Conservation (phyloP, 2,797 vertebrate genomes). For the Melanotaenia pygmaea region DNA sequence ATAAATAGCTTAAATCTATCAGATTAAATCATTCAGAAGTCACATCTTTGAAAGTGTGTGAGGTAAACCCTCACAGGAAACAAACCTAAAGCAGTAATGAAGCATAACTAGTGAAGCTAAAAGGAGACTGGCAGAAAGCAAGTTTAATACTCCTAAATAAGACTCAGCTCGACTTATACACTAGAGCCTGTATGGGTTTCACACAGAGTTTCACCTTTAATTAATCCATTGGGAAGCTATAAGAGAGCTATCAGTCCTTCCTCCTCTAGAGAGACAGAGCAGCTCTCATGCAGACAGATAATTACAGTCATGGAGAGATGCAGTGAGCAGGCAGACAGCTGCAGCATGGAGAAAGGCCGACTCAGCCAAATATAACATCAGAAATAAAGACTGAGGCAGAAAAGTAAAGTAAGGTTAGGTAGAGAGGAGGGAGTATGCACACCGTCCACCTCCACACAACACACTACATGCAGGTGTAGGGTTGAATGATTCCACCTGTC, state of each 20-base stretch:
- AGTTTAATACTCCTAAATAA: conserved; percentile 19
- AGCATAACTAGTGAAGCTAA: conserved; percentile 4
- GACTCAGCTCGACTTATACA: neutral
- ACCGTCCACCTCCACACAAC: conserved; percentile 14
- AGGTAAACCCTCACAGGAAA: neutral
- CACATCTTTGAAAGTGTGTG: too few relatives aligned
- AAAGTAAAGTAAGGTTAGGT: conserved; percentile 33
- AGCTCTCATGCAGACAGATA: conserved; percentile 47
- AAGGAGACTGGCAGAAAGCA: neutral
- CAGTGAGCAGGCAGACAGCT: conserved; percentile 24
- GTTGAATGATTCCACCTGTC: conserved; percentile 38
- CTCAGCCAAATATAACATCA: conserved; percentile 31
- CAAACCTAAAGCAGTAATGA: neutral
- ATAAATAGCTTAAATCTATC: too few relatives aligned
- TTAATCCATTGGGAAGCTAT: conserved; percentile 62
- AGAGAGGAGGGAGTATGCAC: conserved; percentile 3
- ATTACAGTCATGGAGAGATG: conserved; percentile 44
- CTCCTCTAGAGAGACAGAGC: conserved; percentile 23
- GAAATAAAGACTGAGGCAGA: conserved; percentile 28
- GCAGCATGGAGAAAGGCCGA: conserved; percentile 23
- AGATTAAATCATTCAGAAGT: too few relatives aligned
- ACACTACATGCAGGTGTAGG: neutral
- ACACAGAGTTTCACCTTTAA: conserved; percentile 55
- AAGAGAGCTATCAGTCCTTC: conserved; percentile 57
- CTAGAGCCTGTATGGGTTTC: conserved; percentile 12